Conservation (phyloP, 1,140 invertebrate species). For the Acarapis woodi region DNA sequence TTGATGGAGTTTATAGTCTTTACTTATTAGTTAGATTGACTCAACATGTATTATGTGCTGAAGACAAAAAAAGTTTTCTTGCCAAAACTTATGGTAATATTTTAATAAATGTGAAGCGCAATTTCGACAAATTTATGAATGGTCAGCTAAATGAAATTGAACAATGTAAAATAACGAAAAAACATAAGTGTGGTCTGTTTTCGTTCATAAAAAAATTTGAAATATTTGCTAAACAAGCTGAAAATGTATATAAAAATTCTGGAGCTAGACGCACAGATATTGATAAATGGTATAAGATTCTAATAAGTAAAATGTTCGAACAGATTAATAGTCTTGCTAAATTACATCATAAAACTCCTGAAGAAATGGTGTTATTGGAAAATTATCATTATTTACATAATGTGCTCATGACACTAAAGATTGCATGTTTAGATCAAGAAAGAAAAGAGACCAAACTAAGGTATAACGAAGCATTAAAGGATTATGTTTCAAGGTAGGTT, state of each 20-base stretch:
- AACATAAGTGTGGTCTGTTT: conserved; percentile 63
- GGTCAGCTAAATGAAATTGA: conserved; percentile 49
- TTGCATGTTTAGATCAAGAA: conserved; percentile 51
- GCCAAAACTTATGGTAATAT: conserved; percentile 55
- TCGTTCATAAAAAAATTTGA: conserved; percentile 71
- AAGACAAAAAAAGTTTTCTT: conserved; percentile 66
- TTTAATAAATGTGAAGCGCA: conserved; percentile 70
- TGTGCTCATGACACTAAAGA: conserved; percentile 60
- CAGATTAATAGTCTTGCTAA: conserved; percentile 42
- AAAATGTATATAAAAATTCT: conserved; percentile 45
- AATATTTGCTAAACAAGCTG: conserved; percentile 56
- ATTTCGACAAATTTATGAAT: conserved; percentile 75
- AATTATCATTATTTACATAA: conserved; percentile 86
- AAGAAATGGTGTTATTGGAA: conserved; percentile 60
- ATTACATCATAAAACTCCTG: conserved; percentile 73
- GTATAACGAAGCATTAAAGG: conserved; percentile 48
- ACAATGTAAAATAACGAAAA: conserved; percentile 34
- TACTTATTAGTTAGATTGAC: conserved; percentile 61
- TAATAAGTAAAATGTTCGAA: conserved; percentile 58
- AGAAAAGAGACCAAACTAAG: conserved; percentile 68
- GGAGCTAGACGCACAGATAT: conserved; percentile 70
- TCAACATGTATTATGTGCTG: conserved; percentile 60
- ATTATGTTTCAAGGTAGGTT: conserved; percentile 87
- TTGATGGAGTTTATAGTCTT: conserved; percentile 68
- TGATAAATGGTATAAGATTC: conserved; percentile 70